phyloP scores from a whole-genome alignment of 1,140 invertebrate genomes.

The Argopecten irradians region DNA sequence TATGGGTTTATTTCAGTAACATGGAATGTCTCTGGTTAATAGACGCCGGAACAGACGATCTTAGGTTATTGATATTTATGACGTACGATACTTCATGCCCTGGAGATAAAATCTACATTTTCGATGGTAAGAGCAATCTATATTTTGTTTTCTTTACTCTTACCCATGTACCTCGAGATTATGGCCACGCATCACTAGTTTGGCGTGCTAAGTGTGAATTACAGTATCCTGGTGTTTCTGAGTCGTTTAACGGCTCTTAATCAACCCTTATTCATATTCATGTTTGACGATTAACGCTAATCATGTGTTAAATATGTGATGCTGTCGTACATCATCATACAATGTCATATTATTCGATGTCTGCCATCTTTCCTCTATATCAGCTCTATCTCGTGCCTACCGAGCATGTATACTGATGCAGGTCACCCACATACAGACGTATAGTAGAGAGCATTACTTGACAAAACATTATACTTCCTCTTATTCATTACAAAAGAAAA shows the following conservation, averaged over 20 bases:
- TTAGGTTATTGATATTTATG: slow-evolving; percentile 44
- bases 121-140: slow-evolving; percentile 39
- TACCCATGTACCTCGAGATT: not conserved
- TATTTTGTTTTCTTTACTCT: not conserved
- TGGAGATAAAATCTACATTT: slow-evolving; percentile 36
- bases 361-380: not conserved
- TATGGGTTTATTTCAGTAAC: slow-evolving; percentile 31
- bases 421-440: no score
- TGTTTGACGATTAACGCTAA: not conserved
- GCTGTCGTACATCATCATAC: not conserved
- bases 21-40: slow-evolving; percentile 47
- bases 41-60: slow-evolving; percentile 36
- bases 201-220: not conserved
- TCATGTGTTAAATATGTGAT: not conserved
- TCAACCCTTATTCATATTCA: slow-evolving; percentile 7
- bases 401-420: no score
- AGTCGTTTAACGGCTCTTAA: not conserved
- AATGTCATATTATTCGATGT: not conserved
- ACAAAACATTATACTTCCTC: no score
- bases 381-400: not conserved
- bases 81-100: slow-evolving; percentile 46
- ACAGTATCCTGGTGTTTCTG: not conserved
- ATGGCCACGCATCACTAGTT: not conserved
- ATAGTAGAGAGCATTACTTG: no score
- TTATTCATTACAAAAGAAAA: no score